Evolutionary conservation across 2,888 invertebrate genomes (phyloP), one percentile per base, ranked within the genome.

Genomic region (Lamellibrachia columna): DNA sequence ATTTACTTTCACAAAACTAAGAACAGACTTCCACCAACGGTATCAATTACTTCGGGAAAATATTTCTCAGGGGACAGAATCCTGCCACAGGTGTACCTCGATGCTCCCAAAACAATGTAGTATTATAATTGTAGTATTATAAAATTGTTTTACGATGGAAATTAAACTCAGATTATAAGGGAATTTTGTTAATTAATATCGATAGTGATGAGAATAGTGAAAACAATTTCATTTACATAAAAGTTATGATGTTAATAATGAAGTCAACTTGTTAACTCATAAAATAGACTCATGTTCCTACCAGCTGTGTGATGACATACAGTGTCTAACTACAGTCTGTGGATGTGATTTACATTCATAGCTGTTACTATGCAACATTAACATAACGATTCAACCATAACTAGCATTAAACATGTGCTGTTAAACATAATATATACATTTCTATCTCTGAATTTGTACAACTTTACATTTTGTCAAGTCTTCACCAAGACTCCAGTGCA

Each of bases 391-490:
- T 75, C 22, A 75, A 75, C 75, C 75, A 75, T 75, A 75, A 75
- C 75, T 75, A 75, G 75, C 75, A 75, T 75, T 75, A n/a, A 75
- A 75, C 75, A 75, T 75, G 75, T 75, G 75, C 22, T 15, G 75
- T 75, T 15, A 15, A 22, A 75, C 75, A 75, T 75, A 55, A 40
- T 40, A 55, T 75, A 75, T 75, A 75, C 75, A 75, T 75, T 22
- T 75, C 75, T 75, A 75, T 75, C 75, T 22, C 22, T 75, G 15
- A 11, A 75, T 22, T 75, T 75, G 75, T 75, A 75, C 75, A 75
- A 6, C 75, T 75, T 75, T 6, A 75, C 75, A 75, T 3, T 22
- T 75, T 75, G 15, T 58, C 58, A 58, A 58, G 22, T 3, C 2
- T 15, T 75, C 75, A 15, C 22, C 22, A 11, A 75, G 22, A 75